phyloP scores from a whole-genome alignment of 1,140 invertebrate species.

The Listronotus bonariensis region DNA sequence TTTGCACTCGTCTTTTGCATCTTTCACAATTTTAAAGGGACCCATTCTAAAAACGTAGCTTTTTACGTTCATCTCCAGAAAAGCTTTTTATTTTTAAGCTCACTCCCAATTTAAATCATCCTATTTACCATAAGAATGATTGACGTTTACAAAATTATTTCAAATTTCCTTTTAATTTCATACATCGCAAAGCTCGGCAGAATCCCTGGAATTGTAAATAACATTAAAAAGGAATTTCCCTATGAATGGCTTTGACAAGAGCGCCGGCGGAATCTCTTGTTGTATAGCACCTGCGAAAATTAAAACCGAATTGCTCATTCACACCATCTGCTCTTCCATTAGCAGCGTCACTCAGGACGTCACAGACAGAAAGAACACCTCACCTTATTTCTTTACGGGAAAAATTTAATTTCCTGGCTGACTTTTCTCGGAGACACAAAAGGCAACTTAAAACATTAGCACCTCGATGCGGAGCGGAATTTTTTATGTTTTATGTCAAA shows the following conservation, averaged over 20 bases:
- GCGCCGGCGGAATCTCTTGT: conserved; percentile 23
- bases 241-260: conserved; percentile 40
- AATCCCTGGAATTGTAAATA: conserved; percentile 36
- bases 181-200: conserved; percentile 27
- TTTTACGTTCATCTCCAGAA: conserved; percentile 3
- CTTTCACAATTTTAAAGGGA: too few relatives aligned
- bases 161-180: conserved; percentile 39
- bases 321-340: conserved; percentile 57
- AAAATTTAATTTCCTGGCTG: conserved; percentile 58
- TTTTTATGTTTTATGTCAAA: conserved; percentile 31
- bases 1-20: too few relatives aligned
- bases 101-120: conserved; percentile 26
- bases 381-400: conserved; percentile 55
- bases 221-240: conserved; percentile 43
- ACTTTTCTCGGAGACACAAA: conserved; percentile 47
- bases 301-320: conserved; percentile 57
- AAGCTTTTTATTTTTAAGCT: conserved; percentile 4
- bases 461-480: conserved; percentile 45
- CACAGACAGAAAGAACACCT: conserved; percentile 53
- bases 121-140: conserved; percentile 35
- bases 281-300: conserved; percentile 55
- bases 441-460: conserved; percentile 56
- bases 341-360: conserved; percentile 52
- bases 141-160: conserved; percentile 37
- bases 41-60: too few relatives aligned